Evolutionary conservation across 2,888 invertebrate species (phyloP), one percentile per base, ranked within the genome.

Genomic region (Melolontha melolontha): DNA sequence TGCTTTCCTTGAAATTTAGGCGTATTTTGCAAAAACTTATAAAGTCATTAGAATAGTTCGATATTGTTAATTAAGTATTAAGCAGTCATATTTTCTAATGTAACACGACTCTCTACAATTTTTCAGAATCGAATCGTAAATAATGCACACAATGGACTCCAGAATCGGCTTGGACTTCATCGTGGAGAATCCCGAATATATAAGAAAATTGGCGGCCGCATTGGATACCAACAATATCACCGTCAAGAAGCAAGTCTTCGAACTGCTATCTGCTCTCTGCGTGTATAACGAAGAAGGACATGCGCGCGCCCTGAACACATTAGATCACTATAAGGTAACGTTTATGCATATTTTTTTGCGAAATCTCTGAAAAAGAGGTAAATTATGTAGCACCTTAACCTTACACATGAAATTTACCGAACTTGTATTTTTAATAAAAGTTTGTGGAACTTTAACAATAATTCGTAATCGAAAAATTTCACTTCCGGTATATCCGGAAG

Each of bases 221-320:
- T 88, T 97, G 84, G 95, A 96, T 82, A 95, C 96, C 47, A 92
- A 90, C 75, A 96, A 95, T 80, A 90, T 91, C 64, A 92, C 94
- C 73, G 95, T 97, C 76, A 97, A 97, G 87, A 97, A 97, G 85
- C 97, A 97, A 88, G 96, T 97, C 80, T 94, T 97, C 84, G 97
- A 98, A 86, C 87, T 98, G 71, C 88, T 98, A 74, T 96, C 96
- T 64, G 97, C 97, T 34, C 87, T 98, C 69, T 97, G 97, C 83
- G 95, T 96, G 67, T 96, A 97, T 89, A 97, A 93, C 80, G 89
- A 91, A 69, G 96, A 96, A 73, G 96, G 96, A 59, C 94, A 95
- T 80, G 89, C 91, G 71, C 87, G 95, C 74, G 94, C 94, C 66
- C 89, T 95, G 76, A 95, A 96, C 83, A 94, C 96, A 40, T 88